These are phyloP conservation scores for Lithophane socia DNA, from an alignment of 2,888 invertebrate genomes.

Conservation along the genomic window DNA sequence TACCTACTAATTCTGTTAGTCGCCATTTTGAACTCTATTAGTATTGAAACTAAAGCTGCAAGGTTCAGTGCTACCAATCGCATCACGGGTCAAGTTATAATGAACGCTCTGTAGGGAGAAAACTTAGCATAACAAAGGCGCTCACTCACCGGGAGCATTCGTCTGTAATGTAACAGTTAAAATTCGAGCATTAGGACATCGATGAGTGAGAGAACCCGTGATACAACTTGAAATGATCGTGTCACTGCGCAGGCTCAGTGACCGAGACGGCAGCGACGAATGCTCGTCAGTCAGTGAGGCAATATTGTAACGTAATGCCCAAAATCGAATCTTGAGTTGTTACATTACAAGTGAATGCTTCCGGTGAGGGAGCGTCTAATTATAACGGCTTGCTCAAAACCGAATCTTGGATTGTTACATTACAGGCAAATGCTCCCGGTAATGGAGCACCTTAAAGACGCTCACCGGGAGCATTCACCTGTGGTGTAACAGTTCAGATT, in stretches of 20 bases:
- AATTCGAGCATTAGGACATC: neutral
- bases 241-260: neutral
- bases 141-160: neutral
- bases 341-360: neutral
- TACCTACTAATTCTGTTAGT: too few species aligned
- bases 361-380: too few species aligned
- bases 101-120: neutral
- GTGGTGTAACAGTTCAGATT: too few species aligned
- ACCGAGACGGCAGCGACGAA: neutral
- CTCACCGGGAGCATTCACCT: too few species aligned
- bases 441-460: too few species aligned
- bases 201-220: neutral
- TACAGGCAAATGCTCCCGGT: too few species aligned
- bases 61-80: too few species aligned
- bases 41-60: too few species aligned
- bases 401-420: too few species aligned
- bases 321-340: neutral
- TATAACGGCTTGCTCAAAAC: too few species aligned
- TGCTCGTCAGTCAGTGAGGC: neutral
- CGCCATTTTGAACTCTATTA: too few species aligned
- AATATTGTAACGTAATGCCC: neutral
- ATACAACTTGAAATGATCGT: neutral
- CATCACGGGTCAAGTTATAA: too few species aligned
- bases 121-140: neutral
- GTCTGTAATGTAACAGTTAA: neutral